A percentile compares a stretch with the other conserved stretches of the same genome.
These are phyloP conservation scores for Coelopa frigida DNA, from an alignment of 1,140 invertebrate species.

Conservation along the genomic window DNA sequence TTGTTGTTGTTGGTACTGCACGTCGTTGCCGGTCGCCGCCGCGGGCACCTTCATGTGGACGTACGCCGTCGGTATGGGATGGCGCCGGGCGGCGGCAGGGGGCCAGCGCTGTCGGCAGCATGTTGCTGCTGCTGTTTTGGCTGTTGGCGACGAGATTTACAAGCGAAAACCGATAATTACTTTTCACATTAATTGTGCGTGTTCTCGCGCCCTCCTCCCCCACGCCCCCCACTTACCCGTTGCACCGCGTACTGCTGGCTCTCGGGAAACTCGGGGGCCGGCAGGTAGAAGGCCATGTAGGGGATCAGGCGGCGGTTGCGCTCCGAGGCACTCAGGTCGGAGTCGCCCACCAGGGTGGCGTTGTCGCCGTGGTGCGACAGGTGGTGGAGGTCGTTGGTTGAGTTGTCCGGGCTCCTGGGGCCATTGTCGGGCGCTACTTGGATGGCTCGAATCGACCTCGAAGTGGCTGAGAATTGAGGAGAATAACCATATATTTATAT, in stretches of 20 bases:
- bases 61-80: conserved; percentile 34
- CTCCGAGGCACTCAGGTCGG: conserved; percentile 37
- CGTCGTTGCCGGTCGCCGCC: neutral
- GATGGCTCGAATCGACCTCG: too few relatives aligned
- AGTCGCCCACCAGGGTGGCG: conserved; percentile 15
- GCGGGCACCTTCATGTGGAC: conserved; percentile 23
- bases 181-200: too few relatives aligned
- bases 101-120: conserved; percentile 18
- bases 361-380: neutral
- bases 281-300: conserved; percentile 71
- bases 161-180: neutral
- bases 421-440: too few relatives aligned
- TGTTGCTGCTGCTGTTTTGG: conserved; percentile 19
- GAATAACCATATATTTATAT: too few relatives aligned
- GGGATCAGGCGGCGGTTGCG: conserved; percentile 68
- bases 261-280: conserved; percentile 49
- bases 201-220: too few relatives aligned
- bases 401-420: too few relatives aligned
- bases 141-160: neutral
- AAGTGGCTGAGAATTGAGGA: too few relatives aligned
- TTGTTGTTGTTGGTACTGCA: too few relatives aligned
- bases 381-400: neutral
- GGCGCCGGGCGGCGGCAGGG: conserved; percentile 11
- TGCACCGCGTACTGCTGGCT: conserved; percentile 41
- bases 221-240: conserved; percentile 16